Evolutionary conservation across 2,113 vertebrate species (phyloP).

Genomic region (Reinhardtius hippoglossoides): DNA sequence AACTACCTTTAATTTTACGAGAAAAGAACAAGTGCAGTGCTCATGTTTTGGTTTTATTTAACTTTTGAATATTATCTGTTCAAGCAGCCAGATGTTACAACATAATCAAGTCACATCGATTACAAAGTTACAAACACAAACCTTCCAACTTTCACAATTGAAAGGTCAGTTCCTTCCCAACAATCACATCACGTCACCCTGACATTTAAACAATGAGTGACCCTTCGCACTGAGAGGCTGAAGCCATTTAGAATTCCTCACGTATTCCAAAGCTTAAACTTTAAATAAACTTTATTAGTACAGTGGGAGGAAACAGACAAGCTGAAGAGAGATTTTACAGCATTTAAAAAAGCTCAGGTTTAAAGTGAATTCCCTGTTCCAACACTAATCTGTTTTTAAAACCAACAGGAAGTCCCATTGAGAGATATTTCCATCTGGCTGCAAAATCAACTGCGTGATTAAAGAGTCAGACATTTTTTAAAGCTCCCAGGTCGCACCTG

Average conservation of each 20-base stretch:
- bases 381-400: background rate
- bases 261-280: background rate
- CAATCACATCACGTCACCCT: background rate
- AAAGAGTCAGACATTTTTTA: slow-evolving; percentile 7
- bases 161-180: slow-evolving; percentile 10
- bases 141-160: background rate
- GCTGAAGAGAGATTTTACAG: background rate
- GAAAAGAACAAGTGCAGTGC: too few relatives aligned
- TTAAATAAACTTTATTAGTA: background rate
- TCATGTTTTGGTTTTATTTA: too few relatives aligned
- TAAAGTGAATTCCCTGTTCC: background rate
- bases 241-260: background rate
- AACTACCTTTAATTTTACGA: too few relatives aligned
- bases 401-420: slow-evolving; percentile 9
- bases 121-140: background rate
- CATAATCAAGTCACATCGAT: background rate
- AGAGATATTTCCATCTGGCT: background rate
- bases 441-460: background rate
- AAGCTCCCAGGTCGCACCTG: slow-evolving; percentile 31
- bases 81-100: background rate
- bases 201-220: slow-evolving; percentile 23
- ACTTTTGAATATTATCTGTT: background rate
- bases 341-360: background rate
- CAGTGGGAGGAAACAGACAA: background rate
- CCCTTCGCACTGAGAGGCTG: background rate